Conservation (phyloP, 1,140 invertebrate genomes). For the Eurytemora carolleeae region DNA sequence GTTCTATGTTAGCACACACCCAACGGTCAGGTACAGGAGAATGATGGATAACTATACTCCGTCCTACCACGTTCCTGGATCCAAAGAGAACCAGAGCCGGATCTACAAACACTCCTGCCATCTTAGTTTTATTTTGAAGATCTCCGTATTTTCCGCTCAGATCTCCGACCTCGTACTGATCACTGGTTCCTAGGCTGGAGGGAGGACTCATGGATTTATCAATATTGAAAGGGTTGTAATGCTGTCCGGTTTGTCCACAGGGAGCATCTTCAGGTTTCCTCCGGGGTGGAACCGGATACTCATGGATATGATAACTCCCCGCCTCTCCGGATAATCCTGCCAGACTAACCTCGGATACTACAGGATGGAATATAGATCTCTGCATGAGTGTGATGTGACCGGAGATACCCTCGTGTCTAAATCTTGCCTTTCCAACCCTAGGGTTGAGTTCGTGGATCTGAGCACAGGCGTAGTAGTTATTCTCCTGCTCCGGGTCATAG, state of each 20-base stretch:
- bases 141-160: conserved; percentile 57
- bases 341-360: conserved; percentile 52
- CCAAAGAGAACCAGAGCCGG: conserved; percentile 66
- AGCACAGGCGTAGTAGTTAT: conserved; percentile 60
- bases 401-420: conserved; percentile 56
- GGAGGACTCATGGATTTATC: conserved; percentile 21
- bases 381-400: conserved; percentile 59
- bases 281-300: conserved; percentile 28
- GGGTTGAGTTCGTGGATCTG: conserved; percentile 37
- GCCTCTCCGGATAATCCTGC: conserved; percentile 30
- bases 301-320: conserved; percentile 31
- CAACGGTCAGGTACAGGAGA: conserved; percentile 22
- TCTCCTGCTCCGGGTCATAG: conserved; percentile 52
- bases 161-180: conserved; percentile 70
- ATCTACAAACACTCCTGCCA: conserved; percentile 39
- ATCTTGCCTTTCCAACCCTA: conserved; percentile 35
- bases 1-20: conserved; percentile 33
- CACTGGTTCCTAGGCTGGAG: conserved; percentile 45
- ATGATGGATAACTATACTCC: conserved; percentile 55
- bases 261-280: conserved; percentile 21
- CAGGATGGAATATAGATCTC: conserved; percentile 59
- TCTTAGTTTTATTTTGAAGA: conserved; percentile 21
- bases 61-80: conserved; percentile 48
- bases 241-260: conserved; percentile 26
- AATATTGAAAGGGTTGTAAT: conserved; percentile 32